Evolutionary conservation across 35 echinoderm and acorn worm species (phyloP), one percentile per base, ranked within the genome.

Genomic region (Strongylocentrotus purpuratus): DNA sequence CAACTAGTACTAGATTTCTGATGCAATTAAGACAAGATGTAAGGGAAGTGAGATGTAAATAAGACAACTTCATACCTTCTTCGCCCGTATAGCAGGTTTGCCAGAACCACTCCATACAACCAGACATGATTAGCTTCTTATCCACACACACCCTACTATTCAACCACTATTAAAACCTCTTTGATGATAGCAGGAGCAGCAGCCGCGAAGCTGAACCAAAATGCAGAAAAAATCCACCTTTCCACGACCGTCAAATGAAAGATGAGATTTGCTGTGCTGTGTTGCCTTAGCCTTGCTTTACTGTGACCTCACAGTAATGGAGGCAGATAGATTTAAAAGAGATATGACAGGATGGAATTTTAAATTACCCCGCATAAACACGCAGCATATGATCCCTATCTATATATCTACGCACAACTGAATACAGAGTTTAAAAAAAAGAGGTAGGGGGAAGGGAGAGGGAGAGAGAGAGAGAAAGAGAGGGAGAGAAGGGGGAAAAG

Each of bases 311-410:
- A 78, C 65, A 28, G 65, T 78, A 78, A 78, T 78, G 65, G 65
- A 78, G 65, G 65, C 20, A 78, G 65, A 78, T 78, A 78, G 65
- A 78, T 78, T 78, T 78, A 78, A 78, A 78, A 78, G 65, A 78
- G 65, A 78, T 78, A 78, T 78, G 65, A 78, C 65, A 55, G 65
- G 65, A 78, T 78, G 65, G 65, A 78, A 78, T 78, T 78, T 78
- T 78, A 78, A 78, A 78, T 78, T 78, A 78, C 65, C 65, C 65
- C 22, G 65, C 65, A 78, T 78, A 78, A 78, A 78, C 65, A 78
- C 4, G 65, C 65, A 31, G 65, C 65, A 78, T 78, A 78, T 78
- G 65, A 78, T 78, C 65, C 25, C 65, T 78, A 78, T 78, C 65
- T 78, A 78, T 78, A 78, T 78, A 78, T 78, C 65, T n/a, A 78